Base-by-base conservation (phyloP, 2,113 vertebrate genomes). In the Columbina picui region DNA sequence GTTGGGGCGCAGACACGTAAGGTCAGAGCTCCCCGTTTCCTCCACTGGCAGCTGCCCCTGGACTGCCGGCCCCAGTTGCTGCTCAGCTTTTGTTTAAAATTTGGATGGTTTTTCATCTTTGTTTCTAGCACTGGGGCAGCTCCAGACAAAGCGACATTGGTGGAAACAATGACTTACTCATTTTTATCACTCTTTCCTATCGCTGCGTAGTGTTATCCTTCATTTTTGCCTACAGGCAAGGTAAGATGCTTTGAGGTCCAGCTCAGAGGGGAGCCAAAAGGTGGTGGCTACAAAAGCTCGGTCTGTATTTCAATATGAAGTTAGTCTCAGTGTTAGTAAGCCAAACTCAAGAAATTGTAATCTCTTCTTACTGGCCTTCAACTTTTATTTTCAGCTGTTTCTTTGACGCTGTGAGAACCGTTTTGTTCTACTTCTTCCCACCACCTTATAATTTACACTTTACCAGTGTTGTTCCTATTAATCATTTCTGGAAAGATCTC, bases 31-130 rank as follows among this genome's bases (percentile, higher is more conserved):
- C 36, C 52, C 3, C 60, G 92, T 93, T 87, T 81, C 45, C 60
- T 89, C 14, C n/a, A 36, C 64, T 92, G 95, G 89, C 94, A 94
- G 64, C 77, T 91, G 38, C 86, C 90, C 18, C 73, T 90, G 34
- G 55, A 45, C 71, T 87, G 64, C 43, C 59, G 70, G 67, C 9
- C 63, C 12, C 29, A 50, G 19, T 52, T 80, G 20, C n/a, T 91
- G 87, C 61, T 94, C 61, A 82, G 73, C 94, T 94, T 95, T 96
- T 96, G 95, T 96, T 93, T 95, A 89, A 94, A 94, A 94, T 64
- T 95, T 95, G 95, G 93, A 63, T 16, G 57, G 25, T 87, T 94
- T 93, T 78, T 91, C 43, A 52, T 91, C 57, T 96, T 94, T 96
- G 80, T 96, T 45, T 91, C 36, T 82, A 87, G 57, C 17, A 38